phyloP scores from a whole-genome alignment of 2,113 vertebrate genomes.

The Monopterus albus region DNA sequence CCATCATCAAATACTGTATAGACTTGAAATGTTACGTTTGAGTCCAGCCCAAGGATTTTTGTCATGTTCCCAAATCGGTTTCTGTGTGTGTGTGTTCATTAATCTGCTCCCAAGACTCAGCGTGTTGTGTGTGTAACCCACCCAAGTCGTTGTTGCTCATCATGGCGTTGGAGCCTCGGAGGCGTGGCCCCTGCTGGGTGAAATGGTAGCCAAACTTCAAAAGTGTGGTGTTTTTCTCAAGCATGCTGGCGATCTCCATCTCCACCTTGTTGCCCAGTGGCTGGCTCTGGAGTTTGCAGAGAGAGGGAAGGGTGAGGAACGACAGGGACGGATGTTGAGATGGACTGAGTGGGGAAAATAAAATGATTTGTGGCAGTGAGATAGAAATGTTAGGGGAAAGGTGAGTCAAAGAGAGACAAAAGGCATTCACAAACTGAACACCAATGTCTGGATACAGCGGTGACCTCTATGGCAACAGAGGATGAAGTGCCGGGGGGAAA shows the following conservation, averaged over 20 bases:
- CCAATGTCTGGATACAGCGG: neutral
- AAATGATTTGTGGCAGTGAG: too few species aligned
- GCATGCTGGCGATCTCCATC: constrained; percentile 97
- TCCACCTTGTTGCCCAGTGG: constrained; percentile 97
- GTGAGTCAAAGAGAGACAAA: neutral
- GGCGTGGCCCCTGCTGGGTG: constrained; percentile 96
- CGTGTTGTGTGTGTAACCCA: constrained; percentile 74
- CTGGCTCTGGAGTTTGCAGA: constrained; percentile 86
- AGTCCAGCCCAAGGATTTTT: neutral
- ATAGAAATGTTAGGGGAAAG: neutral
- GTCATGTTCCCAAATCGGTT: neutral
- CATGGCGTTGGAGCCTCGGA: constrained; percentile 95
- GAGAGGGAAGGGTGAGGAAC: neutral
- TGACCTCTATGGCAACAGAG: constrained; percentile 9
- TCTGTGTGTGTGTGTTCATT: neutral
- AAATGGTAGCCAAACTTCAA: constrained; percentile 98
- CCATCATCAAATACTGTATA: neutral
- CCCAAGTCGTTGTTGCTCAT: constrained; percentile 99
- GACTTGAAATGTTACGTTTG: neutral
- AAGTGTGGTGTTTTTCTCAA: constrained; percentile 94
- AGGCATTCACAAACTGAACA: neutral
- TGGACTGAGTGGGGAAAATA: too few species aligned
- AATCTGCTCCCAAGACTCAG: neutral
- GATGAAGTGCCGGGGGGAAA: neutral
- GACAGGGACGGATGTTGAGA: neutral